Percentiles rank a stretch among this genome's conserved stretches.
phyloP scores from a whole-genome alignment of 53 echinoderm and acorn worm genomes.

The Astropecten irregularis region DNA sequence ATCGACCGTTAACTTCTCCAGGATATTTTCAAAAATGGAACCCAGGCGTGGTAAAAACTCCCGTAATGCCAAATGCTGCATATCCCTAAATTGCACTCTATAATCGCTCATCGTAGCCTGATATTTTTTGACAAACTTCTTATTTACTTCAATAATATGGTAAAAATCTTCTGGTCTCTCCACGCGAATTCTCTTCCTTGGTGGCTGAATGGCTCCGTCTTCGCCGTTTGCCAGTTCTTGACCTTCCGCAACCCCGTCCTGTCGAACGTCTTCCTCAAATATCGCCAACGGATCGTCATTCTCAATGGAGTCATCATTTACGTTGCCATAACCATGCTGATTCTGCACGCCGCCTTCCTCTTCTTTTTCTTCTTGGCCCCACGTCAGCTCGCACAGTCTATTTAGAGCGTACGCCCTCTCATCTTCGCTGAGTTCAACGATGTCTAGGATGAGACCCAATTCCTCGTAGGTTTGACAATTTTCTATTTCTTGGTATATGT shows the following conservation, averaged over 20 bases:
- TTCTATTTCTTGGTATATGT: background rate
- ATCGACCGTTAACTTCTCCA: background rate
- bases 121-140: too few species aligned
- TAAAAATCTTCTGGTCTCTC: background rate
- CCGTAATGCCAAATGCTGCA: background rate
- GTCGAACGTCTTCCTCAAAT: too few species aligned
- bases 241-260: too few species aligned
- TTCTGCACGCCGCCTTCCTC: background rate
- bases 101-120: too few species aligned
- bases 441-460: background rate
- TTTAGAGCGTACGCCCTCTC: background rate
- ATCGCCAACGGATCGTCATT: background rate
- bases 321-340: background rate
- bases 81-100: background rate
- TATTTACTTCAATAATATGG: background rate
- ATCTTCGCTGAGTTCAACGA: background rate
- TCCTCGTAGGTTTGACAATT: too few species aligned
- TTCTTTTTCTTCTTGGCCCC: background rate
- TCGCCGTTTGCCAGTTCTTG: too few species aligned
- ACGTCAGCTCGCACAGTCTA: background rate
- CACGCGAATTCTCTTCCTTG: background rate
- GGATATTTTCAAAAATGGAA: background rate
- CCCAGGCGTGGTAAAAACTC: conserved; percentile 12
- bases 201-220: background rate
- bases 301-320: background rate